Percentiles rank a stretch among this genome's conserved stretches.
phyloP scores from a whole-genome alignment of 2,888 invertebrate species.

The Eudasyphora cyanicolor region DNA sequence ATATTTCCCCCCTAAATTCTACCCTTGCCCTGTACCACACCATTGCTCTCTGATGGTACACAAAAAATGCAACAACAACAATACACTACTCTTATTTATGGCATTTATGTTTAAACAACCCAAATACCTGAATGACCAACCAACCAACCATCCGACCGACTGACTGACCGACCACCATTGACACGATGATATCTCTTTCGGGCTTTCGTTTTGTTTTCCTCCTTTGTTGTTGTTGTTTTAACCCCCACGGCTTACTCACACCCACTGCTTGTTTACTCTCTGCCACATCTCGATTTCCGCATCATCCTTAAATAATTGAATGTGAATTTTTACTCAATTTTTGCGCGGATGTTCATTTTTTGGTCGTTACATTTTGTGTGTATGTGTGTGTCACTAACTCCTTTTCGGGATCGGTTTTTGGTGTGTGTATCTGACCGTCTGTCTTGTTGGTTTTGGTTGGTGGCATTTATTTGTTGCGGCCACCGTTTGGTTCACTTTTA shows the following conservation, averaged over 20 bases:
- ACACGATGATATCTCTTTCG: neutral
- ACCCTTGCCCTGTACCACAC: neutral
- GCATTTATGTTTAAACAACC: slow-evolving; percentile 36
- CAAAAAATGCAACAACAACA: slow-evolving; percentile 45
- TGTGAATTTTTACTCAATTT: slow-evolving; percentile 60
- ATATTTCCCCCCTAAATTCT: too few species aligned
- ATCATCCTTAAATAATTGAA: slow-evolving; percentile 74
- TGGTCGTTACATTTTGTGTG: slow-evolving; percentile 27
- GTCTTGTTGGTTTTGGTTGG: too few species aligned
- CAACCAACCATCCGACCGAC: slow-evolving; percentile 46
- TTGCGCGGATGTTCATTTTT: slow-evolving; percentile 41
- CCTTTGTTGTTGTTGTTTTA: slow-evolving; percentile 24
- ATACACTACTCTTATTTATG: slow-evolving; percentile 58
- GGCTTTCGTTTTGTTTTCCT: neutral
- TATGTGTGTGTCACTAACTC: slow-evolving; percentile 26
- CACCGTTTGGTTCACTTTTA: neutral
- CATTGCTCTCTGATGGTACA: slow-evolving; percentile 25
- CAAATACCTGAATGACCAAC: slow-evolving; percentile 45
- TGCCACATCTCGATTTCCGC: too few species aligned
- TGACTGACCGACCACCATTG: neutral
- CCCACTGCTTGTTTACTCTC: neutral
- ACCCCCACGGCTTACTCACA: slow-evolving; percentile 18
- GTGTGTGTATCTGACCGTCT: too few species aligned
- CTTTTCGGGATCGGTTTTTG: too few species aligned
- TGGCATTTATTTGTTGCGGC: slow-evolving; percentile 27